These are phyloP conservation scores for Syngnathus typhle DNA, from an alignment of 2,113 vertebrate species.

Conservation along the genomic window DNA sequence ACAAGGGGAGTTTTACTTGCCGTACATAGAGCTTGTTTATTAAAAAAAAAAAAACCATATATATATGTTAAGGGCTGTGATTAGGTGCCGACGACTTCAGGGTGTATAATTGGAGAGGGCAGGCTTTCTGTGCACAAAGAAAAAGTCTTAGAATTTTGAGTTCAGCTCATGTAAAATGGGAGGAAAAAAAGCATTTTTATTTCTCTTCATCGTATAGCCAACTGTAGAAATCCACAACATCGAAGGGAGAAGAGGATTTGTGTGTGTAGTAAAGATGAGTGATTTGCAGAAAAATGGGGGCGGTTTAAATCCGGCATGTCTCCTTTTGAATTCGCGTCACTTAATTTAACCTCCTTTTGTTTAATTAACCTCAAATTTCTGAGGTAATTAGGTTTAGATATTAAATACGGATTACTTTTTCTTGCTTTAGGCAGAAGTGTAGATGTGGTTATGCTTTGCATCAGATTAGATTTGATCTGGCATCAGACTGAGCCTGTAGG, in stretches of 20 bases:
- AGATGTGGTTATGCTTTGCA: constrained; percentile 17
- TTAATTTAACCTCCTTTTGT: constrained; percentile 70
- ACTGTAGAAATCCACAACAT: constrained; percentile 19
- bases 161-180: background rate
- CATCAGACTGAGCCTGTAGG: constrained; percentile 41
- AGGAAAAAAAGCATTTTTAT: background rate
- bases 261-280: constrained; percentile 36
- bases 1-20: too few species aligned
- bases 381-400: constrained; percentile 70
- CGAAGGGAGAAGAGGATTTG: constrained; percentile 34
- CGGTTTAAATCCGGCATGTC: constrained; percentile 52
- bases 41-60: too few species aligned
- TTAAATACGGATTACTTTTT: constrained; percentile 55
- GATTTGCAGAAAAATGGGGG: constrained; percentile 43
- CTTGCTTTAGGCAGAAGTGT: constrained; percentile 34
- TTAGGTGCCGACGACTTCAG: too few species aligned
- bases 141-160: background rate
- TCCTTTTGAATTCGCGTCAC: constrained; percentile 65
- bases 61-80: too few species aligned
- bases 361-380: constrained; percentile 72
- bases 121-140: background rate
- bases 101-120: too few species aligned
- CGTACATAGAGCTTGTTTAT: too few species aligned
- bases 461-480: constrained; percentile 48
- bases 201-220: background rate